Evolutionary conservation across 2,888 invertebrate species (phyloP).

Genomic region (Drosophila infuscata): DNA sequence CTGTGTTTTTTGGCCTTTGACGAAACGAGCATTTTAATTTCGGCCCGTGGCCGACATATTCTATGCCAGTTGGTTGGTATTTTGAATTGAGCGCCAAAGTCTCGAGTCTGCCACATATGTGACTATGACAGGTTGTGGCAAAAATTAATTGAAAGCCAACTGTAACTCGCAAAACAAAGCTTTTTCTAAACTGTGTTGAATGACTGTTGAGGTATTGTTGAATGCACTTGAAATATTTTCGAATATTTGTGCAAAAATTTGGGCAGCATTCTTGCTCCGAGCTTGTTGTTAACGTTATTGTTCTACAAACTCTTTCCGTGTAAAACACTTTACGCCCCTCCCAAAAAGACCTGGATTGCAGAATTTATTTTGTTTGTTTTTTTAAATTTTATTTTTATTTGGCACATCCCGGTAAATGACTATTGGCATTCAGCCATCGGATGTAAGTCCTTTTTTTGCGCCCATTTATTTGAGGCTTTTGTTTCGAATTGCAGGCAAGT

Average conservation of each 20-base stretch:
- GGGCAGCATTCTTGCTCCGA: constrained; percentile 26
- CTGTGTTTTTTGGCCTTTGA: constrained; percentile 47
- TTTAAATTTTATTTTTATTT: neutral
- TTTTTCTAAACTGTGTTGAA: constrained; percentile 20
- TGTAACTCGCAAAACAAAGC: constrained; percentile 13
- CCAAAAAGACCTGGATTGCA: constrained; percentile 18
- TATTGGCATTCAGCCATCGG: constrained; percentile 68
- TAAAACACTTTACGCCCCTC: constrained; percentile 55
- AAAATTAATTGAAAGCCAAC: constrained; percentile 45
- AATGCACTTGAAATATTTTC: constrained; percentile 56
- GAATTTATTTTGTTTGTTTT: constrained; percentile 17
- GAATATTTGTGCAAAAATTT: constrained; percentile 65
- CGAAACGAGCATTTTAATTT: constrained; percentile 71
- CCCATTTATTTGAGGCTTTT: constrained; percentile 65
- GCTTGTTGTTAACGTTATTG: constrained; percentile 59
- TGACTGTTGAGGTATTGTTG: constrained; percentile 35
- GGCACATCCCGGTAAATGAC: constrained; percentile 37
- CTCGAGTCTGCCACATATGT: constrained; percentile 10
- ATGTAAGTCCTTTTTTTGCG: constrained; percentile 35
- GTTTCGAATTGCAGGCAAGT: constrained; percentile 57
- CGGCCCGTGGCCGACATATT: constrained; percentile 60
- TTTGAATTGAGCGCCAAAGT: constrained; percentile 33
- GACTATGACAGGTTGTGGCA: constrained; percentile 17
- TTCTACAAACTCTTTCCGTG: constrained; percentile 62
- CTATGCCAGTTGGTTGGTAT: constrained; percentile 32